Base-by-base conservation (phyloP, 2,888 invertebrate genomes). In the Synergus umbraculus region DNA sequence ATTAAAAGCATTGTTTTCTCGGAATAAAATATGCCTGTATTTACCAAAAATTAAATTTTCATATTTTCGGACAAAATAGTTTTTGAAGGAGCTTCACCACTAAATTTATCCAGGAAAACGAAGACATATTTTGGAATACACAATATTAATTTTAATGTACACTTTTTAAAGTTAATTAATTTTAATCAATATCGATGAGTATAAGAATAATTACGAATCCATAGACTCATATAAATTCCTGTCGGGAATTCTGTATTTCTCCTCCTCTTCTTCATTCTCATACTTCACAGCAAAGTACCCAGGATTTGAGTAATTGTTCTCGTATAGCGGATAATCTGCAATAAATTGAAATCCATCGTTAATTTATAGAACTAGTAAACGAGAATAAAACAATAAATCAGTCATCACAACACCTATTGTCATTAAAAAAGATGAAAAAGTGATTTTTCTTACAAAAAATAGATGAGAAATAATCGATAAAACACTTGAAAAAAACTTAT, bases 271-370 rank as follows among this genome's bases (percentile, higher is more conserved):
- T 13, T 94, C 95, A 8, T 94, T 94, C 89, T 96, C 96, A 89
- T 95, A 95, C 88, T 96, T 96, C 85, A 96, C 94, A 8, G 94
- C 93, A 81, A 94, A 94, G 86, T 94, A 94, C 37, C 94, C 93
- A 81, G 95, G 92, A 43, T 92, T 87, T 78, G 94, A 93, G 87
- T 93, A 94, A 76, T 94, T 93, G 81, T 94, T 92, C 22, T 79
- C 82, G 92, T 96, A 97, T 85, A 96, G 95, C 2, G 96, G 96
- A 92, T 96, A 96, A 92, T 96, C 96, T 95, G 91, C 37, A 76
- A 76, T 15, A 63, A 44, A 63, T 13, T 13, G 22, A 67, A 10
- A 54, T 44, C 22, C 46, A 7, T 22, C 8, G 9, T 60, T 49
- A 49, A 5, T 49, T 49, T 7, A n/a, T 5, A 49, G 7, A 49